These are phyloP conservation scores for Drosophila mettleri DNA, from an alignment of 2,888 invertebrate species.

Conservation along the genomic window DNA sequence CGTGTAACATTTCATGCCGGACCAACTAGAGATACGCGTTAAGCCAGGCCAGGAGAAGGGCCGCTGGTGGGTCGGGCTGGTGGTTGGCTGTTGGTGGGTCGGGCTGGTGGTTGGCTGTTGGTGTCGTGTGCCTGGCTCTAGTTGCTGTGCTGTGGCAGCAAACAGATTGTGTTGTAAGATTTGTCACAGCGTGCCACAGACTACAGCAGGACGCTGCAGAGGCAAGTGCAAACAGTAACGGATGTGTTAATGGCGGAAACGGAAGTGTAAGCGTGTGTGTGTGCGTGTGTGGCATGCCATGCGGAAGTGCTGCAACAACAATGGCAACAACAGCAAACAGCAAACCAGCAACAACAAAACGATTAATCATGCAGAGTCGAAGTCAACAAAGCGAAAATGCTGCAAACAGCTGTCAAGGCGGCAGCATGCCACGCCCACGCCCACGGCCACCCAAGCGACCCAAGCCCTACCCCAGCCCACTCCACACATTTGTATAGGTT, in stretches of 20 bases:
- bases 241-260: conserved; percentile 76
- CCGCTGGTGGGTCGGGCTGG: not conserved
- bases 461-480: not conserved
- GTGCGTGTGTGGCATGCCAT: conserved; percentile 21
- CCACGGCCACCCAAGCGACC: not conserved
- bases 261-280: conserved; percentile 59
- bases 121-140: not conserved
- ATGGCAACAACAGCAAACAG: conserved; percentile 24
- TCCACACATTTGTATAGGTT: not conserved
- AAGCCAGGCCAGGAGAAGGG: not conserved
- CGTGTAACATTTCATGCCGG: conserved; percentile 62
- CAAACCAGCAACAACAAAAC: conserved; percentile 29
- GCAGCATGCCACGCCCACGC: conserved; percentile 11
- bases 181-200: conserved; percentile 46
- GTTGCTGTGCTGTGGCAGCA: conserved; percentile 20
- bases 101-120: not conserved
- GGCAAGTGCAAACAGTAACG: conserved; percentile 62
- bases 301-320: conserved; percentile 56
- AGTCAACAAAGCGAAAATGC: conserved; percentile 29
- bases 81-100: not conserved
- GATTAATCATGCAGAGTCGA: conserved; percentile 54
- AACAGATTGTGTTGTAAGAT: conserved; percentile 48
- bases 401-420: conserved; percentile 14
- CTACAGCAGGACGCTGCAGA: not conserved
- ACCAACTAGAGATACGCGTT: conserved; percentile 52